A percentile compares a stretch with the other conserved stretches of the same genome.
These are phyloP conservation scores for Trissolcus japonicus DNA, from an alignment of 2,888 invertebrate species.

Conservation along the genomic window DNA sequence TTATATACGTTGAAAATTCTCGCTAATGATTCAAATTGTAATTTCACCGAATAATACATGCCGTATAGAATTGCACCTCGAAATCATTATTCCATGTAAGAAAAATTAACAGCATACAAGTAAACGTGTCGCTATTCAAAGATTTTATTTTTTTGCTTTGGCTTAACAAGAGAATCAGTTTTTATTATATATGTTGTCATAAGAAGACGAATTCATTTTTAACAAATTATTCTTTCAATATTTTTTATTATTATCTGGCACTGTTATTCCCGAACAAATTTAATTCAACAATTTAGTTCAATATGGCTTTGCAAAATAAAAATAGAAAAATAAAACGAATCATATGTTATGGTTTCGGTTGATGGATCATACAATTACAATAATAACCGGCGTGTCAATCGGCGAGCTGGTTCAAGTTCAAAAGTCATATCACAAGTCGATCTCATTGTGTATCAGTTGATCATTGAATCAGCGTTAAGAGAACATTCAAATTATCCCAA, in stretches of 20 bases:
- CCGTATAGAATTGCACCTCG: constrained; percentile 23
- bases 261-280: too few species aligned
- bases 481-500: constrained; percentile 62
- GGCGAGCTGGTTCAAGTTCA: constrained; percentile 1
- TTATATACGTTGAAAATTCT: constrained; percentile 31
- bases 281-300: too few species aligned
- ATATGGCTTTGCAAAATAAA: too few species aligned
- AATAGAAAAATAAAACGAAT: too few species aligned
- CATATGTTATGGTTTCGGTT: constrained; percentile 15
- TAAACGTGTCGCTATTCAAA: constrained; percentile 21
- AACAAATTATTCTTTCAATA: too few species aligned
- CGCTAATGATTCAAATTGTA: constrained; percentile 47
- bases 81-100: constrained; percentile 44
- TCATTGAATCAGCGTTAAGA: constrained; percentile 56
- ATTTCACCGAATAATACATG: constrained; percentile 52
- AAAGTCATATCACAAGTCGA: constrained; percentile 33
- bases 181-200: too few species aligned
- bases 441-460: constrained; percentile 42
- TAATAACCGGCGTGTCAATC: constrained; percentile 33
- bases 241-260: too few species aligned
- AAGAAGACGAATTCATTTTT: too few species aligned
- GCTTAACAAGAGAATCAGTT: background rate
- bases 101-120: constrained; percentile 45
- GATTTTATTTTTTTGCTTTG: constrained; percentile 4
- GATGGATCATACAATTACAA: constrained; percentile 28